phyloP scores from a whole-genome alignment of 1,140 invertebrate species.

The Ceratoteleas bidentatus region DNA sequence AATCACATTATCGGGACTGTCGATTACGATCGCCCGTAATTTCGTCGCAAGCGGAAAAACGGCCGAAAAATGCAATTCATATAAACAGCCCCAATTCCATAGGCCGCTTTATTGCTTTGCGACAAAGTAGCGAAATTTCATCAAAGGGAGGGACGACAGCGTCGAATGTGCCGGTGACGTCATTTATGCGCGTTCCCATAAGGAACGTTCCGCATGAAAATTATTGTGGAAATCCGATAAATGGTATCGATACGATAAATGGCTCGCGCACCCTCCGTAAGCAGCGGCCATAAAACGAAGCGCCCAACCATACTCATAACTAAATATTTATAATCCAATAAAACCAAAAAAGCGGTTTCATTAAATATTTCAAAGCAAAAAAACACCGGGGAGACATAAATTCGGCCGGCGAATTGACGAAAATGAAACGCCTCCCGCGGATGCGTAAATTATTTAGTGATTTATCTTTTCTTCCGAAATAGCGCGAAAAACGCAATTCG shows the following conservation, averaged over 20 bases:
- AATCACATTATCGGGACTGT: no score
- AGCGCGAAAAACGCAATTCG: not conserved
- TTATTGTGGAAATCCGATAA: slow-evolving; percentile 65
- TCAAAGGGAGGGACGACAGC: slow-evolving; percentile 34
- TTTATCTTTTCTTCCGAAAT: slow-evolving; percentile 16
- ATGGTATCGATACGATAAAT: slow-evolving; percentile 63
- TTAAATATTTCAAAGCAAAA: slow-evolving; percentile 34
- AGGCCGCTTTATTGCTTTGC: slow-evolving; percentile 43
- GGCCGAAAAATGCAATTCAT: slow-evolving; percentile 32
- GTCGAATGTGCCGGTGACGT: slow-evolving; percentile 41
- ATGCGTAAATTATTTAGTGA: slow-evolving; percentile 20
- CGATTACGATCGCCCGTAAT: slow-evolving; percentile 1
- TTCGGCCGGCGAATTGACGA: slow-evolving; percentile 10
- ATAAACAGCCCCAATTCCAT: slow-evolving; percentile 32
- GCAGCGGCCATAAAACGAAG: slow-evolving; percentile 38
- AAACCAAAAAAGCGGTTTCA: slow-evolving; percentile 36
- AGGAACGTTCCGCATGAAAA: slow-evolving; percentile 61
- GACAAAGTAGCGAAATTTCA: slow-evolving; percentile 59
- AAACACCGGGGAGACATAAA: not conserved
- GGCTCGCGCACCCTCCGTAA: slow-evolving; percentile 42
- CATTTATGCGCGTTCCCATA: slow-evolving; percentile 58
- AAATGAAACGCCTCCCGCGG: slow-evolving; percentile 4
- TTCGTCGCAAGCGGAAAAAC: not conserved
- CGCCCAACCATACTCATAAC: slow-evolving; percentile 29
- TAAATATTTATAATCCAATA: slow-evolving; percentile 59